phyloP scores from a whole-genome alignment of 2,888 invertebrate genomes.

The Mycogona germanica region DNA sequence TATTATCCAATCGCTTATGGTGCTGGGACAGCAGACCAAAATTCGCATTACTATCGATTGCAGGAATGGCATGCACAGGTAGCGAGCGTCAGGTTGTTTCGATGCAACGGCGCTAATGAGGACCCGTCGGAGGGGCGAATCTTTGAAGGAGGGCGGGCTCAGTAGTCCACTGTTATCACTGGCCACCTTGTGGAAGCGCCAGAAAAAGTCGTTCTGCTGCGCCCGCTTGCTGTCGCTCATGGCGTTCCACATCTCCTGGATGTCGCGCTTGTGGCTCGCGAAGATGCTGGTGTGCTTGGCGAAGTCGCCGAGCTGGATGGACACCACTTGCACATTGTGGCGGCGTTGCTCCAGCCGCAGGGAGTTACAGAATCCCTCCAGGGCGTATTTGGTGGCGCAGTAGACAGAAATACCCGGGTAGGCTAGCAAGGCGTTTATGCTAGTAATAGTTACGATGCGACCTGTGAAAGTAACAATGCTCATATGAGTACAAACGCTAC shows the following conservation, averaged over 20 bases:
- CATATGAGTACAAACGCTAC: neutral
- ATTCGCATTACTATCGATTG: slow-evolving; percentile 1
- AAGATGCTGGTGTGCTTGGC: slow-evolving; percentile 54
- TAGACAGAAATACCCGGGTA: slow-evolving; percentile 64
- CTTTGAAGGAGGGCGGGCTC: neutral
- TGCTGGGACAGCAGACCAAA: neutral
- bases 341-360: slow-evolving; percentile 58
- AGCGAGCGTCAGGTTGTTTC: neutral
- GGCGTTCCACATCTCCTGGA: slow-evolving; percentile 48
- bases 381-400: slow-evolving; percentile 66
- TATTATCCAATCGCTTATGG: neutral
- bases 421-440: slow-evolving; percentile 62
- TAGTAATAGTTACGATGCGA: slow-evolving; percentile 65
- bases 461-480: slow-evolving; percentile 33
- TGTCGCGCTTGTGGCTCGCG: slow-evolving; percentile 46
- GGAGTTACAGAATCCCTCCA: slow-evolving; percentile 57
- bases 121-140: neutral
- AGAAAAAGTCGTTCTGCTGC: slow-evolving; percentile 54
- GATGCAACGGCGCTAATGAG: slow-evolving; percentile 1
- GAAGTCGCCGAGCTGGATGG: slow-evolving; percentile 65
- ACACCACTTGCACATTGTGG: slow-evolving; percentile 55
- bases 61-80: slow-evolving; percentile 1
- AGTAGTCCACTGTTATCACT: neutral
- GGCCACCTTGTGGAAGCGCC: slow-evolving; percentile 39
- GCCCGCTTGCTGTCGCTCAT: slow-evolving; percentile 49